phyloP scores from a whole-genome alignment of 2,797 vertebrate species.

The Sebastiscus tertius region DNA sequence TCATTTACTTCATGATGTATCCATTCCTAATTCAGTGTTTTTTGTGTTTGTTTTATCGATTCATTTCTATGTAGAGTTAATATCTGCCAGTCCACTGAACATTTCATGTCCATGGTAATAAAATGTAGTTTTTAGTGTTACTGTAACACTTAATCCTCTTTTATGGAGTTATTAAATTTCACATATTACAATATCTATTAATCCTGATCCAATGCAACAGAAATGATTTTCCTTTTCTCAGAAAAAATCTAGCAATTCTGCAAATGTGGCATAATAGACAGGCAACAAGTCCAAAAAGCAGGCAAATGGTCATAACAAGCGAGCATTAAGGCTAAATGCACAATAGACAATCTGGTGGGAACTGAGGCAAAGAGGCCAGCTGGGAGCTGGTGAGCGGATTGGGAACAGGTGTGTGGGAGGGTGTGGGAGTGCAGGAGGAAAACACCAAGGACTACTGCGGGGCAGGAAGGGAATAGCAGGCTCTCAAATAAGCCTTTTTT shows the following conservation, averaged over 20 bases:
- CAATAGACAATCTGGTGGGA: neutral
- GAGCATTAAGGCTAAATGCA: too few relatives aligned
- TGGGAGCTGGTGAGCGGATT: neutral
- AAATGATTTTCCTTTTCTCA: neutral
- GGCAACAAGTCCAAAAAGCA: too few relatives aligned
- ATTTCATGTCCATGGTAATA: too few relatives aligned
- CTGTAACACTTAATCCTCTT: neutral
- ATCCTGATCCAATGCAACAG: neutral
- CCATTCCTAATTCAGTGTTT: neutral
- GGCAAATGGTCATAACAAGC: too few relatives aligned
- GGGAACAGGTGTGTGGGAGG: neutral
- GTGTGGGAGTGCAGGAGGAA: neutral
- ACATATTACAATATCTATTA: neutral
- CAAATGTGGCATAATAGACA: too few relatives aligned
- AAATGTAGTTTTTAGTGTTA: too few relatives aligned
- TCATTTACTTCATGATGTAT: neutral
- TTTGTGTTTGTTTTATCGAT: too few relatives aligned
- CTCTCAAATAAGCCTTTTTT: neutral
- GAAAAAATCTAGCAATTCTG: neutral
- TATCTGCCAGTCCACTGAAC: too few relatives aligned
- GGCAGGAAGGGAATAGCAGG: neutral
- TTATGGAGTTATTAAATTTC: neutral
- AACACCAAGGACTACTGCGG: neutral
- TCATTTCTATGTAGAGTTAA: too few relatives aligned
- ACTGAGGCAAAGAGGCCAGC: neutral